phyloP scores from a whole-genome alignment of 2,113 vertebrate genomes.

The Xenotilapia leptura region DNA sequence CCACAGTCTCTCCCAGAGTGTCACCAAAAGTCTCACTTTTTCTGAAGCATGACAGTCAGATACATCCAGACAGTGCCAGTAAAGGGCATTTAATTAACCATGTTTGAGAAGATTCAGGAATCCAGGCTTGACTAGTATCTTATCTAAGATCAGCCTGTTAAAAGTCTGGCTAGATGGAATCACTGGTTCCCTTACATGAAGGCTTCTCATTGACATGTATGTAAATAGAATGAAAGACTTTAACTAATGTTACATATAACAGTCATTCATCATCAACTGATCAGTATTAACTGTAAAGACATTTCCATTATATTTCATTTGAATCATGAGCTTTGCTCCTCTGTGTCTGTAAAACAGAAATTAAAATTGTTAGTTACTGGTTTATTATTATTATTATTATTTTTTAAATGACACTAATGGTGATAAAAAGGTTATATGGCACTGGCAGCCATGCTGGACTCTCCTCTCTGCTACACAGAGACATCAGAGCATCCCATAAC shows the following conservation, averaged over 20 bases:
- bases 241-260: background rate
- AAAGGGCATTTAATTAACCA: background rate
- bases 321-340: background rate
- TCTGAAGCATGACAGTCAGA: background rate
- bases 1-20: background rate
- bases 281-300: background rate
- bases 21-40: background rate
- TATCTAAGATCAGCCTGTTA: background rate
- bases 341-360: background rate
- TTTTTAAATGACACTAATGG: slow-evolving; percentile 9
- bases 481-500: slow-evolving; percentile 8
- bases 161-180: background rate
- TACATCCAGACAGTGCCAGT: background rate
- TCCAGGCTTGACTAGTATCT: fast-evolving
- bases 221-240: background rate
- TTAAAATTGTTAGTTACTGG: background rate
- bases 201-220: background rate
- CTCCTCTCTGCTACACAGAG: background rate
- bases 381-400: slow-evolving; percentile 40
- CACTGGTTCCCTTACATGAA: background rate
- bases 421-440: slow-evolving; percentile 10
- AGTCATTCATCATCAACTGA: background rate
- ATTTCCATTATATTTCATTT: background rate
- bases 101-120: background rate
- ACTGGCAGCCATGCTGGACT: slow-evolving; percentile 19